These are phyloP conservation scores for Bombus pascuorum DNA, from an alignment of 1,140 invertebrate genomes.

Conservation along the genomic window DNA sequence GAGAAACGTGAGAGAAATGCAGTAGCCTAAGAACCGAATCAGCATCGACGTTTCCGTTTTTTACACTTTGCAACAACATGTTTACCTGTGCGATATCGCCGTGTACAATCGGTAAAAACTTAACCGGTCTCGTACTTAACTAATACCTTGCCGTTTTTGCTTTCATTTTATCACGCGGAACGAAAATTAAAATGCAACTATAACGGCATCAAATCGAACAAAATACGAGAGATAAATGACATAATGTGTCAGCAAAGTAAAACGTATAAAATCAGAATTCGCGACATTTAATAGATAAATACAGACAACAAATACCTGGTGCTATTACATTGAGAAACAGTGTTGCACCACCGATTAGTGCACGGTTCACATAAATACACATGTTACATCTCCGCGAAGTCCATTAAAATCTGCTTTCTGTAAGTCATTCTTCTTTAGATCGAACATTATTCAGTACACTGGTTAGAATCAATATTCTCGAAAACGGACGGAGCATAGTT, in stretches of 20 bases:
- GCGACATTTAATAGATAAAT: too few relatives aligned
- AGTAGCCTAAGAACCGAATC: not conserved
- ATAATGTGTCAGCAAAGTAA: not conserved
- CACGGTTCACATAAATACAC: too few relatives aligned
- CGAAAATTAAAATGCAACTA: not conserved
- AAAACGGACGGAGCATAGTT: too few relatives aligned
- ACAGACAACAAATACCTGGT: not conserved
- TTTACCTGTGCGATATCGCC: not conserved
- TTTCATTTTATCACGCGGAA: not conserved
- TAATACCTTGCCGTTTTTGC: not conserved
- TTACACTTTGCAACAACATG: not conserved
- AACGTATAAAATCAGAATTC: not conserved
- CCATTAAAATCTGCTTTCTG: not conserved
- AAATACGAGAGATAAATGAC: not conserved
- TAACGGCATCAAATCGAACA: not conserved
- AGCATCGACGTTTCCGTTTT: not conserved
- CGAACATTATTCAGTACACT: not conserved
- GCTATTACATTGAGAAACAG: not conserved
- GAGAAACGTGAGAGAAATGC: conserved; percentile 31
- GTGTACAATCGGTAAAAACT: not conserved
- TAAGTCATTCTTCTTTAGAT: not conserved
- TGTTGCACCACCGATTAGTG: too few relatives aligned
- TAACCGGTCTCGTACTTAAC: not conserved
- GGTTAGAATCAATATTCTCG: not conserved
- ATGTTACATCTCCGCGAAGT: not conserved